phyloP scores from a whole-genome alignment of 2,113 vertebrate species.

The Xiphophorus couchianus region DNA sequence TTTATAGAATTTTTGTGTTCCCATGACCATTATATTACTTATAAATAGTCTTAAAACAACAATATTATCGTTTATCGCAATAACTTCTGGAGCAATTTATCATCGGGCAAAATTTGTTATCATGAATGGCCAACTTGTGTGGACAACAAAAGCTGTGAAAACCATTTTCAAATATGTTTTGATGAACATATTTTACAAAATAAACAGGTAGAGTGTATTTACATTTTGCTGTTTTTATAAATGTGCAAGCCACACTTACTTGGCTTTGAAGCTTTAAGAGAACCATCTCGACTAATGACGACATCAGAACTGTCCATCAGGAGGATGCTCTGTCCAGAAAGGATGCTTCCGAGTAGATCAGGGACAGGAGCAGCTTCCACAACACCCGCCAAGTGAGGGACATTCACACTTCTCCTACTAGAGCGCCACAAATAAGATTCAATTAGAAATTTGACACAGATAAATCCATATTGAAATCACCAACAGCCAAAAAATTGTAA shows the following conservation, averaged over 20 bases:
- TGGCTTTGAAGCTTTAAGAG: conserved; percentile 84
- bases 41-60: no score
- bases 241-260: conserved; percentile 69
- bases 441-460: conserved; percentile 19
- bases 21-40: no score
- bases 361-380: conserved; percentile 85
- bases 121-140: no score
- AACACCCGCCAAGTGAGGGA: conserved; percentile 61
- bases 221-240: neutral
- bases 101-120: no score
- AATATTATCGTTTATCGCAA: no score
- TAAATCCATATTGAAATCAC: neutral
- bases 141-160: no score
- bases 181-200: no score
- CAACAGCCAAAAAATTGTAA: neutral
- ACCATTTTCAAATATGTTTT: no score
- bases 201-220: neutral
- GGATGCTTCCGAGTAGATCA: conserved; percentile 93
- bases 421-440: conserved; percentile 24
- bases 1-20: no score
- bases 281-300: conserved; percentile 93
- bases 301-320: conserved; percentile 92
- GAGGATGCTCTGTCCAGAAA: conserved; percentile 92
- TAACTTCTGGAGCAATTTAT: no score
- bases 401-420: conserved; percentile 61